Base-by-base conservation (phyloP, 2,797 vertebrate species). In the Periophthalmus magnuspinnatus region DNA sequence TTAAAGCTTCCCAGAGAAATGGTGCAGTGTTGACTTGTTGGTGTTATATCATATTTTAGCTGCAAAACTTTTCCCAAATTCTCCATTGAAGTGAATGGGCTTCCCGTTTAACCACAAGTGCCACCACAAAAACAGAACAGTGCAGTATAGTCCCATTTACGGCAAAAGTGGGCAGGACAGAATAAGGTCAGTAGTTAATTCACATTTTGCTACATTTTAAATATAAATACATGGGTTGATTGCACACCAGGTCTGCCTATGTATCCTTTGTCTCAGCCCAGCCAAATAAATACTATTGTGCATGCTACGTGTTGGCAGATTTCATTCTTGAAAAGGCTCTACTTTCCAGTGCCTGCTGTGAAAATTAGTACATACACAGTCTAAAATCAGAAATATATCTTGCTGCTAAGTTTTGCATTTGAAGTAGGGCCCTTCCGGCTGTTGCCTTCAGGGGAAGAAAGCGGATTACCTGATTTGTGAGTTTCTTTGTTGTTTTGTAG, bases 361-460 rank as follows among this genome's bases (percentile, higher is more conserved):
- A 61, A n/a, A 61, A 38, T 41, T 34, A 36, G 33, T n/a, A 38
- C 2, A 28, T 38, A 6, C 34, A 22, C 59, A 6, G 58, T 60
- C 58, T 60, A 61, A 41, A 60, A 34, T 60, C 58, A 34, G 58
- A 60, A 36, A 36, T n/a, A 60, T 32, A 60, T 36, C 19, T 33
- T 33, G 24, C 28, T 17, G 14, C 28, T 36, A 60, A 60, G 45
- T 33, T 61, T 28, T 60, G 58, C 14, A n/a, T 60, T 36, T 60
- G 58, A 36, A 60, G 33, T 32, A 34, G 33, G 62, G 41, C 21
- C 62, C 62, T 28, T 50, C 21, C 14, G 33, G 58, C 58, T 36
- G 32, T 60, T 60, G 17, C 58, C 58, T 34, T 60, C 33, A 60
- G 58, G 58, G 58, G 7, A 19, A n/a, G 16, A 60, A 60, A 34